Conservation (phyloP, 1,140 invertebrate genomes). For the Theocolax elegans region DNA sequence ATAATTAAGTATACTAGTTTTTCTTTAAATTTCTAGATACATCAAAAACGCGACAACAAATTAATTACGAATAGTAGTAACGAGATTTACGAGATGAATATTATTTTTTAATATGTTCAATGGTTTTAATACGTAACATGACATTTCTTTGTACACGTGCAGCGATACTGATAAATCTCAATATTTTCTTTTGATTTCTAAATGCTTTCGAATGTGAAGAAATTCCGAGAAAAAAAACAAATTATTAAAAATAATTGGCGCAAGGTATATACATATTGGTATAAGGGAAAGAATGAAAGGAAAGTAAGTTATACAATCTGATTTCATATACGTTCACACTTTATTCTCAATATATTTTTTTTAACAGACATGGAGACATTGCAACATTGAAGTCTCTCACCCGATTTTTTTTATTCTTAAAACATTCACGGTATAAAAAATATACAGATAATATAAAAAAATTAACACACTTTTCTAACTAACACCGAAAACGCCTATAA, state of each 20-base stretch:
- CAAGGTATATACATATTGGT: background rate
- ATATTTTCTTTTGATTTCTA: background rate
- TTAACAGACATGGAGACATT: background rate
- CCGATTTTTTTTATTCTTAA: background rate
- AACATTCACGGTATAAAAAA: background rate
- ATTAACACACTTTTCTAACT: conserved; percentile 7
- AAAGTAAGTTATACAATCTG: conserved; percentile 20
- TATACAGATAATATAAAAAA: background rate
- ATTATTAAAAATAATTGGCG: conserved; percentile 4
- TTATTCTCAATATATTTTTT: conserved; percentile 12
- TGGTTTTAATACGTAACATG: too few species aligned
- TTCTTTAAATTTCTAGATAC: too few species aligned
- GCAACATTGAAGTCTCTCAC: background rate
- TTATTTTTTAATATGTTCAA: too few species aligned
- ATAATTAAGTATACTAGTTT: too few species aligned
- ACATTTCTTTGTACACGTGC: too few species aligned
- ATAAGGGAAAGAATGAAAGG: conserved; percentile 12
- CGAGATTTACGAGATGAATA: too few species aligned
- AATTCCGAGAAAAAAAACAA: background rate
- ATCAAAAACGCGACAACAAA: too few species aligned
- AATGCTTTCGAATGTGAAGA: background rate
- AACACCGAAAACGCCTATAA: background rate
- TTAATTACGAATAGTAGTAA: too few species aligned
- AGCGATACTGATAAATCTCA: too few species aligned
- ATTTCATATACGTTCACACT: conserved; percentile 6